Conservation (phyloP, 2,888 invertebrate genomes). For the Cataglyphis altisquamis region DNA sequence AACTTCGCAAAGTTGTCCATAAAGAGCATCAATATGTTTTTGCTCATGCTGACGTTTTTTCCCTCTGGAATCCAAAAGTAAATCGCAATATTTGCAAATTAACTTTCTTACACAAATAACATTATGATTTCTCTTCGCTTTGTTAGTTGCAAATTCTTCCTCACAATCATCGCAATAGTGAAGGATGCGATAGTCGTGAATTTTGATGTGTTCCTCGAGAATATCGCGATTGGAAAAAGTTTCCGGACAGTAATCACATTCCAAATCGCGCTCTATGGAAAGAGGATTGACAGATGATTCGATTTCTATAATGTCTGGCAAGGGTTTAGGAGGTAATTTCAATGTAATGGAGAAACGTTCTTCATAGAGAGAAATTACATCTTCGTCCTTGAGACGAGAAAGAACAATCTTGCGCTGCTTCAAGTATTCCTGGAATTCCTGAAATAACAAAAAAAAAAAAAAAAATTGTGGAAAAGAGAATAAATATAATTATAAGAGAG, state of each 20-base stretch:
- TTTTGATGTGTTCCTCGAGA: conserved; percentile 82
- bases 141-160: conserved; percentile 82
- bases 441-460: neutral
- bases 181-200: conserved; percentile 82
- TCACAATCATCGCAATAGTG: conserved; percentile 84
- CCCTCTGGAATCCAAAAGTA: conserved; percentile 82
- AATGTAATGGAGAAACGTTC: conserved; percentile 76
- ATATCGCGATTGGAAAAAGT: conserved; percentile 78
- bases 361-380: conserved; percentile 82
- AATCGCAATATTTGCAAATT: conserved; percentile 82
- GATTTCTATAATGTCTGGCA: conserved; percentile 77
- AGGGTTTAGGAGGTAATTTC: conserved; percentile 62
- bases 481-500: neutral
- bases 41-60: conserved; percentile 85
- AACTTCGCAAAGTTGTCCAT: conserved; percentile 83
- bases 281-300: conserved; percentile 73
- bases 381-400: conserved; percentile 82
- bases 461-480: neutral
- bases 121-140: conserved; percentile 82
- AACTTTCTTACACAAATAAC: conserved; percentile 81
- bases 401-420: conserved; percentile 83
- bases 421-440: conserved; percentile 83
- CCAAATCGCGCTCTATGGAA: conserved; percentile 74
- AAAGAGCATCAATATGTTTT: conserved; percentile 82
- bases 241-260: conserved; percentile 83